phyloP scores from a whole-genome alignment of 2,113 vertebrate species.

The Clarias magur region DNA sequence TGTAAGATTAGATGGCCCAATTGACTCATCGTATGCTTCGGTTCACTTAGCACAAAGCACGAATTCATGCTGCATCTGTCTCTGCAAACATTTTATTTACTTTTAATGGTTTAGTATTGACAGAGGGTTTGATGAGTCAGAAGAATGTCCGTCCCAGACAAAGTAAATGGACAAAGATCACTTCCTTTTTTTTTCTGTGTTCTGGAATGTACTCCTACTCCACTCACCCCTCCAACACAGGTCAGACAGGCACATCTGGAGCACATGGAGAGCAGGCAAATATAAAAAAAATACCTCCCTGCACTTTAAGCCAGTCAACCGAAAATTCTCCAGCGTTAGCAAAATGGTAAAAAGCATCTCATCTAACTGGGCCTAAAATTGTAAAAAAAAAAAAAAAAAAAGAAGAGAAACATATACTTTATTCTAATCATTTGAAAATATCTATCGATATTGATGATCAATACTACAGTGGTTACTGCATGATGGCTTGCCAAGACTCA shows the following conservation, averaged over 20 bases:
- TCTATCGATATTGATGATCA: background rate
- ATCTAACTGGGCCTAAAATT: background rate
- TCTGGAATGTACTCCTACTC: slow-evolving; percentile 36
- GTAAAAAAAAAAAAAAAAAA: background rate
- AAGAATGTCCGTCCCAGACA: background rate
- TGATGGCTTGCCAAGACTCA: background rate
- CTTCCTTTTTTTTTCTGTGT: background rate
- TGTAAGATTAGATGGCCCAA: background rate
- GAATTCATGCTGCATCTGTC: background rate
- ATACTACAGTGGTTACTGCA: background rate
- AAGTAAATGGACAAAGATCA: slow-evolving; percentile 6
- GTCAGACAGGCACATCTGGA: slow-evolving; percentile 22
- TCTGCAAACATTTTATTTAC: background rate
- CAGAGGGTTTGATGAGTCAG: slow-evolving; percentile 3
- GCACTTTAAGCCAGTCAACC: no score
- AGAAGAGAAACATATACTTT: background rate
- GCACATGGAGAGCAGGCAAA: background rate
- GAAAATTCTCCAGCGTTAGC: background rate
- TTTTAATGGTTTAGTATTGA: background rate
- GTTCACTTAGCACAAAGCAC: background rate
- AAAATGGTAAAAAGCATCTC: background rate
- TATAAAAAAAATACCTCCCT: background rate
- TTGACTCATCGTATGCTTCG: background rate
- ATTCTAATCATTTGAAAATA: background rate
- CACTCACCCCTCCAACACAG: slow-evolving; percentile 21